Conservation (phyloP, 2,797 vertebrate genomes). For the Esox lucius region DNA sequence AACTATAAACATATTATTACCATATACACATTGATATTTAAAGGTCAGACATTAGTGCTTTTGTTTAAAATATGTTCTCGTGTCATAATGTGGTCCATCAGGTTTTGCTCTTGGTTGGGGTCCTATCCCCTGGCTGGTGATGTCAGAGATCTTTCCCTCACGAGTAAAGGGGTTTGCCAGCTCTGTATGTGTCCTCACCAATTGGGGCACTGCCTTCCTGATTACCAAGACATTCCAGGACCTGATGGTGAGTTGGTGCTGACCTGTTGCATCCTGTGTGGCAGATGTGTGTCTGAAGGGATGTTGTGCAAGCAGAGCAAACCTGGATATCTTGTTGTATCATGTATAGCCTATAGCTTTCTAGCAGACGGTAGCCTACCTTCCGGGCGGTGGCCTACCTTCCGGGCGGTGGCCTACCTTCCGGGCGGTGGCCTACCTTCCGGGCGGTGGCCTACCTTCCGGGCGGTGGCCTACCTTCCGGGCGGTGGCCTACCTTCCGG, state of each 20-base stretch:
- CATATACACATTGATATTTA: too few relatives aligned
- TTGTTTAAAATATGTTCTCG: background rate
- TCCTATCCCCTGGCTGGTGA: slow-evolving; percentile 86
- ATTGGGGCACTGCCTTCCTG: slow-evolving; percentile 86
- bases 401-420: too few relatives aligned
- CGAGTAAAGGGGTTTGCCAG: slow-evolving; percentile 78
- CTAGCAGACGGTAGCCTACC: too few relatives aligned
- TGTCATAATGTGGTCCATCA: slow-evolving; percentile 44
- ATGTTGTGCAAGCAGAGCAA: background rate
- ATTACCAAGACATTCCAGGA: slow-evolving; percentile 84
- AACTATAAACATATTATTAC: too few relatives aligned
- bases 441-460: too few relatives aligned
- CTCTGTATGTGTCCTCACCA: slow-evolving; percentile 82
- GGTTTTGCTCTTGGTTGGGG: slow-evolving; percentile 90
- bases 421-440: too few relatives aligned
- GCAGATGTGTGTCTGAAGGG: background rate
- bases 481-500: too few relatives aligned
- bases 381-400: too few relatives aligned
- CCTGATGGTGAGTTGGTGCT: slow-evolving; percentile 78
- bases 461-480: too few relatives aligned
- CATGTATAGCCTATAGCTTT: too few relatives aligned
- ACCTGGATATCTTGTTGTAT: too few relatives aligned
- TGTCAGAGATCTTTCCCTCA: slow-evolving; percentile 88
- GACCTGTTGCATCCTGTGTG: background rate
- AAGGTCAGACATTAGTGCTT: too few relatives aligned